Conservation (phyloP, 1,140 invertebrate genomes). For the Drosophila triauraria region DNA sequence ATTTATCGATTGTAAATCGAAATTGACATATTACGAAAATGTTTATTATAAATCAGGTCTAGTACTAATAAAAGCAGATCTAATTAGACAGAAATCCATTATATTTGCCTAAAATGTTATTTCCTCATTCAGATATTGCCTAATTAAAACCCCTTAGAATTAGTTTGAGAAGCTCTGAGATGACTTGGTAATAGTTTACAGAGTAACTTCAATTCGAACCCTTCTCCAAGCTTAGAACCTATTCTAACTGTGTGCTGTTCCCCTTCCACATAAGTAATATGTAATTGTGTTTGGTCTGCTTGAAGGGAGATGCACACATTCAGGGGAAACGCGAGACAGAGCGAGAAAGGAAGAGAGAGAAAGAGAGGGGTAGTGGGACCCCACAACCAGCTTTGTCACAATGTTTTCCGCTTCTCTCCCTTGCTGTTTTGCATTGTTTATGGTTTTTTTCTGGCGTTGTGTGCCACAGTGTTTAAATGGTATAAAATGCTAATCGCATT, state of each 20-base stretch:
- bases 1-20: too few relatives aligned
- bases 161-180: background rate
- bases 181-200: background rate
- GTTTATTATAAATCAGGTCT: too few relatives aligned
- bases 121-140: too few relatives aligned
- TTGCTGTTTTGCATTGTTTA: constrained; percentile 51
- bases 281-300: constrained; percentile 49
- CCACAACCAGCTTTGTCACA: constrained; percentile 34
- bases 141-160: too few relatives aligned
- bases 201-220: constrained; percentile 9
- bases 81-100: too few relatives aligned
- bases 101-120: too few relatives aligned
- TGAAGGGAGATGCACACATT: constrained; percentile 50
- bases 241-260: constrained; percentile 22
- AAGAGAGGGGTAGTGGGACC: background rate
- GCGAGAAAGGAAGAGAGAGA: background rate
- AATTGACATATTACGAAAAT: too few relatives aligned
- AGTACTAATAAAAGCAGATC: too few relatives aligned
- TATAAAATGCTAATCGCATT: constrained; percentile 83
- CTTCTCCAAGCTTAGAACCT: background rate
- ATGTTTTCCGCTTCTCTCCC: constrained; percentile 33
- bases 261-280: constrained; percentile 25
- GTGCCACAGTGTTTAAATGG: constrained; percentile 66
- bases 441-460: constrained; percentile 29
- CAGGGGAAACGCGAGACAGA: constrained; percentile 5